Evolutionary conservation across 30 jellyfish, hydroid and myxozoan genomes (phyloP).

Genomic region (Aurelia coerulea): DNA sequence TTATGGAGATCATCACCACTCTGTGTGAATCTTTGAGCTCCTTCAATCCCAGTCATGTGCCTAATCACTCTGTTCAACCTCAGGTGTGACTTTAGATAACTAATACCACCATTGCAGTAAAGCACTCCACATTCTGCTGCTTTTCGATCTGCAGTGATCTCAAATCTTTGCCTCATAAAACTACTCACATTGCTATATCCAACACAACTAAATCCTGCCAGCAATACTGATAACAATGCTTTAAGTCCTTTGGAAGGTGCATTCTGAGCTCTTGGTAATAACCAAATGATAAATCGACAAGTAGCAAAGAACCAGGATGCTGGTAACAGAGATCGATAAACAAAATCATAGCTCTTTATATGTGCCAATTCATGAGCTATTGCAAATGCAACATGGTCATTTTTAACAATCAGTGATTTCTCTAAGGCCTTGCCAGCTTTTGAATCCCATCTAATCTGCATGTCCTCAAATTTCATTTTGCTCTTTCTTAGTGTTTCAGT

Average conservation of each 20-base stretch:
- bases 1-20: constrained; percentile 70
- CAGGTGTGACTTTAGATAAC: constrained; percentile 64
- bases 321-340: constrained; percentile 49
- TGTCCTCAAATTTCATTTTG: constrained; percentile 46
- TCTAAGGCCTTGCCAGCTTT: constrained; percentile 60
- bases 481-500: constrained; percentile 39
- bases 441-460: constrained; percentile 67
- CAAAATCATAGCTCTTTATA: constrained; percentile 63
- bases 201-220: constrained; percentile 55
- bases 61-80: constrained; percentile 72
- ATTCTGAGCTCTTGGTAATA: constrained; percentile 55
- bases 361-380: constrained; percentile 93
- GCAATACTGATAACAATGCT: constrained; percentile 33
- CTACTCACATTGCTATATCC: constrained; percentile 29
- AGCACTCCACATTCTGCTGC: constrained; percentile 76
- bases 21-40: constrained; percentile 59
- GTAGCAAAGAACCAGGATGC: constrained; percentile 73
- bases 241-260: constrained; percentile 56
- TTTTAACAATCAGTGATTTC: constrained; percentile 52
- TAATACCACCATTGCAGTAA: constrained; percentile 85
- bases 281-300: constrained; percentile 52
- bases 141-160: constrained; percentile 67
- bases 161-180: constrained; percentile 37
- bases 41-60: constrained; percentile 68
- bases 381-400: constrained; percentile 76